Base-by-base conservation (phyloP, 2,113 vertebrate genomes). In the Elanoides forficatus region DNA sequence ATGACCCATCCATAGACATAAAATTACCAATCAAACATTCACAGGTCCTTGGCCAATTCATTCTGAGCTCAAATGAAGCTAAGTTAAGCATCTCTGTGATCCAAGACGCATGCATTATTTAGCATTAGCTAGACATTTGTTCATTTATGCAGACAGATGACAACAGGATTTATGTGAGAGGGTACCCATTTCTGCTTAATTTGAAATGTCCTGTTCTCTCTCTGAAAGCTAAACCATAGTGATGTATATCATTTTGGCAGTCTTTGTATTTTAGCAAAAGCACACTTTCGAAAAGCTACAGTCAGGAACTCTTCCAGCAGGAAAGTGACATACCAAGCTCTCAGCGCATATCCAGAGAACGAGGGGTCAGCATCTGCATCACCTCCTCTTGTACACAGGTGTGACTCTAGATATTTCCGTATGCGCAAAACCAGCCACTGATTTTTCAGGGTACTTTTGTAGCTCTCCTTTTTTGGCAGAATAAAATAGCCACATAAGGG, bases 41-140 rank as follows among this genome's bases (percentile, higher is more conserved):
- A 60, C 75, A 84, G 42, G 56, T 91, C 86, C 65, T 86, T 58
- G 62, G 79, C 60, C 68, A 81, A 81, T 88, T 92, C 76, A 88
- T 93, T 88, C 42, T 43, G 55, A 92, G 66, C 75, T 75, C 81
- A 86, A 86, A 84, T 1, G n/a, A 86, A 92, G 75, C 80, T 92
- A 94, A 86, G 73, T 95, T 95, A 92, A 92, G 92, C 72, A 95
- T 78, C 65, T 86, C 76, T 91, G 75, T 84, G 88, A 95, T 95
- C 83, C 75, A 90, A 93, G 67, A 93, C 1, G 1, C 71, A 96
- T 93, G 67, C 72, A 96, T 93, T 94, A 96, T 97, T 96, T 94
- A 96, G 85, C 38, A 92, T 76, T 78, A 93, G 55, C 68, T 86
- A 95, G 86, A 95, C 82, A 88, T 83, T 95, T 79, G 82, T 84